A percentile compares a stretch with the other conserved stretches of the same genome.
These are phyloP conservation scores for Julus scandinavius DNA, from an alignment of 2,888 invertebrate species.

Conservation along the genomic window DNA sequence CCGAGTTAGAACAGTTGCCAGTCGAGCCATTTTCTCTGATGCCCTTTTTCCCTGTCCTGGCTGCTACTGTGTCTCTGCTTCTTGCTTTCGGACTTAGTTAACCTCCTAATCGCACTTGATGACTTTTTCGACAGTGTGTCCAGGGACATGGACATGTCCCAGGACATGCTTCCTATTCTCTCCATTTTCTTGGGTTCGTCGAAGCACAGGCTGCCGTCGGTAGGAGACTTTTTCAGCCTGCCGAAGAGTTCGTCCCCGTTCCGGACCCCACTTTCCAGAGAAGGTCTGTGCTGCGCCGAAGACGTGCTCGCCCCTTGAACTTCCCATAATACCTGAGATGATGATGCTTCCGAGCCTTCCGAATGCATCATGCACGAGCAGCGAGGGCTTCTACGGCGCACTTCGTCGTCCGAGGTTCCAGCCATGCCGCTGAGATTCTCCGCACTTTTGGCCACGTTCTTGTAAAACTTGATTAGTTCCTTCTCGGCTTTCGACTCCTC, in stretches of 20 bases:
- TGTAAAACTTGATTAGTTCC: constrained; percentile 59
- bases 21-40: constrained; percentile 53
- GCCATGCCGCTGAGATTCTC: constrained; percentile 50
- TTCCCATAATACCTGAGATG: constrained; percentile 54
- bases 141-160: constrained; percentile 66
- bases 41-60: constrained; percentile 62
- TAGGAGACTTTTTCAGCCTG: constrained; percentile 67
- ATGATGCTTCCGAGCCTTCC: constrained; percentile 16
- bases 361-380: constrained; percentile 49
- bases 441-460: constrained; percentile 60
- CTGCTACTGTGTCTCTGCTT: constrained; percentile 65
- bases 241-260: constrained; percentile 64
- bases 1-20: constrained; percentile 55
- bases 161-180: constrained; percentile 68
- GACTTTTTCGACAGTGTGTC: constrained; percentile 69
- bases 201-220: constrained; percentile 71
- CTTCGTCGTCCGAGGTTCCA: constrained; percentile 9
- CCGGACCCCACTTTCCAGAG: constrained; percentile 58
- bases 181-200: constrained; percentile 40
- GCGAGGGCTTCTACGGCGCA: not conserved
- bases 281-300: constrained; percentile 65
- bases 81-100: constrained; percentile 67
- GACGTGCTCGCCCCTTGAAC: constrained; percentile 59
- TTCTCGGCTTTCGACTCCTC: constrained; percentile 58
- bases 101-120: constrained; percentile 66